These are phyloP conservation scores for Lepidocolaptes lacrymiger DNA, from an alignment of 2,797 vertebrate species.

Conservation along the genomic window DNA sequence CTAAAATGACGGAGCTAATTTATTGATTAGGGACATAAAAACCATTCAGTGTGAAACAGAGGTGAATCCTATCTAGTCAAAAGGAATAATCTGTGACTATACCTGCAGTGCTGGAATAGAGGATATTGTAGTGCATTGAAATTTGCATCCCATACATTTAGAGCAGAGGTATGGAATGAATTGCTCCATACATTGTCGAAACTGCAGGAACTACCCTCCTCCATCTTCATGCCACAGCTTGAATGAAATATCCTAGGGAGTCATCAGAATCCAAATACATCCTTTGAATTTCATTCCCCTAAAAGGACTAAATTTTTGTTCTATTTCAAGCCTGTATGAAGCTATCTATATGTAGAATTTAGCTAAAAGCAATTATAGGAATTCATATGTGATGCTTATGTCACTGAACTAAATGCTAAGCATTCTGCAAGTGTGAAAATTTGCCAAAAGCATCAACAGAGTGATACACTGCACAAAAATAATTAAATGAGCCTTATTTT, in stretches of 20 bases:
- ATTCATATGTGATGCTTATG: neutral
- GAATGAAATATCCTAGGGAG: neutral
- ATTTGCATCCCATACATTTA: neutral
- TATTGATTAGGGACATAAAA: constrained; percentile 1
- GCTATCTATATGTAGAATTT: neutral
- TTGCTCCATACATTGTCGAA: neutral
- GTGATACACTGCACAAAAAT: neutral
- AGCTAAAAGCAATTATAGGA: neutral
- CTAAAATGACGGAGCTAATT: neutral
- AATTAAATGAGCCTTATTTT: neutral
- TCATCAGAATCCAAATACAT: neutral
- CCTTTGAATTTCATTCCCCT: neutral
- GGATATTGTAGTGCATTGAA: neutral
- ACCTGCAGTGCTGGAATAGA: neutral
- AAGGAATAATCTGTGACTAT: neutral
- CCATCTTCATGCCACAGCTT: neutral
- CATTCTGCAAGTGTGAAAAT: neutral
- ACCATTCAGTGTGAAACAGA: neutral
- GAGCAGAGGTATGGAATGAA: neutral
- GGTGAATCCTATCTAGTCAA: neutral
- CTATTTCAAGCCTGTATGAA: neutral
- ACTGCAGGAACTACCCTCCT: neutral
- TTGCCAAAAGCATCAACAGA: constrained; percentile 5
- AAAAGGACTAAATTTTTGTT: neutral
- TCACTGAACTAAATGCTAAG: constrained; percentile 4